phyloP scores from a whole-genome alignment of 2,797 vertebrate genomes.

The Eurystomus glaucurus region DNA sequence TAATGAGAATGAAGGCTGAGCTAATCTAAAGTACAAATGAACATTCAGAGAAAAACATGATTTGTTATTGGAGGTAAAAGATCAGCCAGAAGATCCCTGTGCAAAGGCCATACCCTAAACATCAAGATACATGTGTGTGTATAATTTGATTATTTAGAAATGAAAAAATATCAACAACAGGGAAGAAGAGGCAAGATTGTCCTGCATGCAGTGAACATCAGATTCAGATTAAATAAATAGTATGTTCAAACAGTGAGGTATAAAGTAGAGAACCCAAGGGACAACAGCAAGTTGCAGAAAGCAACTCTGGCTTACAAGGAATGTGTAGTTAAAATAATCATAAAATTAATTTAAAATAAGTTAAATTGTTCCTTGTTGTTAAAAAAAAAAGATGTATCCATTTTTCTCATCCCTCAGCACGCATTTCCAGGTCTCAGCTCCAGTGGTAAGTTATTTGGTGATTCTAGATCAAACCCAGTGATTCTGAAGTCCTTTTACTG shows the following conservation, averaged over 20 bases:
- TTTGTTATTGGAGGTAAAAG: not conserved
- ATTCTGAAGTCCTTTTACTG: not conserved
- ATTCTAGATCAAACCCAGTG: not conserved
- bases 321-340: fast-evolving
- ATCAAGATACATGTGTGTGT: not conserved
- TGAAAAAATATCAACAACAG: not conserved
- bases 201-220: not conserved
- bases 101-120: not conserved
- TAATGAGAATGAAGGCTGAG: not conserved
- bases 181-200: not conserved
- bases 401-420: not conserved
- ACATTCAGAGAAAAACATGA: not conserved
- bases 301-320: not conserved
- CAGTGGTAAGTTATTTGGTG: not conserved
- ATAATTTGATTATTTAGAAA: not conserved
- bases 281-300: not conserved
- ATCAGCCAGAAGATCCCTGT: not conserved
- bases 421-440: not conserved
- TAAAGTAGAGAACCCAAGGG: not conserved
- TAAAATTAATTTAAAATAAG: not conserved
- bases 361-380: not conserved
- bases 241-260: not conserved
- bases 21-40: not conserved
- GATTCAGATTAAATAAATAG: not conserved
- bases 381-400: not conserved